A percentile compares a stretch with the other conserved stretches of the same genome.
Evolutionary conservation across 2,797 vertebrate species (phyloP).

Genomic region (Sebastes taczanowskii): DNA sequence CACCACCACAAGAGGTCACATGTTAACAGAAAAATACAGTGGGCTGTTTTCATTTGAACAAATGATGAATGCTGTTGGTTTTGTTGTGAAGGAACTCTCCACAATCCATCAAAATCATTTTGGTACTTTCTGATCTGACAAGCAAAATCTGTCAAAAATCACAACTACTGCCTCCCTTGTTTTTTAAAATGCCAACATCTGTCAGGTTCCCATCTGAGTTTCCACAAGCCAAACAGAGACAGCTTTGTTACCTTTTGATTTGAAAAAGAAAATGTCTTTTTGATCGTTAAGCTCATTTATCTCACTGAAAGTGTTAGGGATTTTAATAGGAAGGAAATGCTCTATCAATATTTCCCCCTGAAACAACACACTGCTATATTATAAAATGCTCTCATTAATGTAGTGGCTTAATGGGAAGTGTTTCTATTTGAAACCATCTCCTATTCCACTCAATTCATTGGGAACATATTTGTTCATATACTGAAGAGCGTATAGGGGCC

Average conservation of each 20-base stretch:
- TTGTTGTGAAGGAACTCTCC: too few species aligned
- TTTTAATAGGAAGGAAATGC: not conserved
- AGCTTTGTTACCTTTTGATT: not conserved
- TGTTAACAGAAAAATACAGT: not conserved
- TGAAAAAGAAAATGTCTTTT: not conserved
- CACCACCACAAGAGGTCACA: not conserved
- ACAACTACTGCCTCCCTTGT: not conserved
- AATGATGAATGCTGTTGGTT: not conserved
- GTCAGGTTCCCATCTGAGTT: not conserved
- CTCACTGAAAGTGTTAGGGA: not conserved
- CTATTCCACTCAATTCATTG: not conserved
- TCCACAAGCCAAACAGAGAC: not conserved
- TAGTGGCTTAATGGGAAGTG: not conserved
- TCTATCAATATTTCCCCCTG: not conserved
- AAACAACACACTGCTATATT: not conserved
- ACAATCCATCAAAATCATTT: not conserved
- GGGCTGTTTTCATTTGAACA: not conserved
- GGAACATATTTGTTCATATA: not conserved
- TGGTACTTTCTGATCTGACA: not conserved
- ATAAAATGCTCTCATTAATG: not conserved
- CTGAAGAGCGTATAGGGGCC: not conserved
- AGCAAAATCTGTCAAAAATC: not conserved
- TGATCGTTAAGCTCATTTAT: slow-evolving; percentile 22
- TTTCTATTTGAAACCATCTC: not conserved
- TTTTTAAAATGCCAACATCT: not conserved